These are phyloP conservation scores for Phenacoccus solenopsis DNA, from an alignment of 1,140 invertebrate species.

Conservation along the genomic window DNA sequence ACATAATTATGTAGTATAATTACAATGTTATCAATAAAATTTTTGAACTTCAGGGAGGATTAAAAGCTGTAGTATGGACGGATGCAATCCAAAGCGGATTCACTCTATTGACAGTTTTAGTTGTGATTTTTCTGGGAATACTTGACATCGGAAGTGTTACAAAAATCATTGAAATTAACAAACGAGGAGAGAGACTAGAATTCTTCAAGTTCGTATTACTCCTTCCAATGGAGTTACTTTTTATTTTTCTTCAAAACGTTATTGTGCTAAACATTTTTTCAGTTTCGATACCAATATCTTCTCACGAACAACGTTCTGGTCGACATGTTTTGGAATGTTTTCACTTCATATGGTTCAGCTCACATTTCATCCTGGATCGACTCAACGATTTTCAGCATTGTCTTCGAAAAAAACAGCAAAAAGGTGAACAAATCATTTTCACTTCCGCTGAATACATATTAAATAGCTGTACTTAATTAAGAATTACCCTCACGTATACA, in stretches of 20 bases:
- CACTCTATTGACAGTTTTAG: slow-evolving; percentile 58
- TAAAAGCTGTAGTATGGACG: slow-evolving; percentile 72
- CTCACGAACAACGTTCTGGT: slow-evolving; percentile 69
- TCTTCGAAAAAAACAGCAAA: slow-evolving; percentile 49
- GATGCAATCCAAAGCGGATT: slow-evolving; percentile 71
- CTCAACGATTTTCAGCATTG: slow-evolving; percentile 68
- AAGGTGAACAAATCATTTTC: no score
- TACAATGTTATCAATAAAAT: no score
- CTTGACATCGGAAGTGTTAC: slow-evolving; percentile 47
- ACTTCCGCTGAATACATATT: no score
- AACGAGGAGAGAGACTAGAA: slow-evolving; percentile 43
- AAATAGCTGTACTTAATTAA: no score
- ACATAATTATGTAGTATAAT: no score
- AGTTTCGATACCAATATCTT: slow-evolving; percentile 55
- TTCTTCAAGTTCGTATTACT: slow-evolving; percentile 55
- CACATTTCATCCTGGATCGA: slow-evolving; percentile 80
- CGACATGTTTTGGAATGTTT: slow-evolving; percentile 62
- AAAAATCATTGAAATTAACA: slow-evolving; percentile 41
- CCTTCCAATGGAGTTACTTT: no score
- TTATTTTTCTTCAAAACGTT: no score
- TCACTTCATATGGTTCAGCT: slow-evolving; percentile 64
- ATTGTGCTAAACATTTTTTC: no score
- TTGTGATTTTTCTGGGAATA: slow-evolving; percentile 53
- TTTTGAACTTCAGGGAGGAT: slow-evolving; percentile 46
- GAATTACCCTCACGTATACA: no score